These are phyloP conservation scores for Caenorhabditis becei DNA, from an alignment of 2,888 invertebrate species.

Conservation along the genomic window DNA sequence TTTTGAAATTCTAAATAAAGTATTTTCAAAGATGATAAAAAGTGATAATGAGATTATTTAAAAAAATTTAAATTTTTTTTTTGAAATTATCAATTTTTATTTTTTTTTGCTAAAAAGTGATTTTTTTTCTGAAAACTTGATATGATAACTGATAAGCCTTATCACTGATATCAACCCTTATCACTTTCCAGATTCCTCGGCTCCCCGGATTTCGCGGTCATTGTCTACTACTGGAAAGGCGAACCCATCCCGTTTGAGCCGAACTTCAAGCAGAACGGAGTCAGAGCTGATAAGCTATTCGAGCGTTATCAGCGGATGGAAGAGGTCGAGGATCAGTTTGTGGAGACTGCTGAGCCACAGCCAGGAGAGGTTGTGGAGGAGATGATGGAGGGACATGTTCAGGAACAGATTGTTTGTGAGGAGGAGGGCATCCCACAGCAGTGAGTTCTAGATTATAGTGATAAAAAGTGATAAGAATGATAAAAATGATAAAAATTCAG, in stretches of 20 bases:
- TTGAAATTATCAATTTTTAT: too few species aligned
- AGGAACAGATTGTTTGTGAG: not conserved
- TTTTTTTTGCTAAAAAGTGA: too few species aligned
- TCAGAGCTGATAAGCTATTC: conserved; percentile 26
- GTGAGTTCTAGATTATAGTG: too few species aligned
- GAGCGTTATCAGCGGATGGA: conserved; percentile 30
- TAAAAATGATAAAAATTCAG: too few species aligned
- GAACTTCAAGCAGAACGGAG: conserved; percentile 38
- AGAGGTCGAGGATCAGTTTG: conserved; percentile 56
- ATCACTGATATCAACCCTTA: too few species aligned
- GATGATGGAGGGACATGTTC: not conserved
- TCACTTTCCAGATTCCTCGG: conserved; percentile 33
- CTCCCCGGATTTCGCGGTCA: conserved; percentile 62
- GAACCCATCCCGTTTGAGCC: conserved; percentile 63
- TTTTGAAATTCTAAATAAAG: too few species aligned
- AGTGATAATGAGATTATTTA: too few species aligned
- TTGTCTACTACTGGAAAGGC: conserved; percentile 73
- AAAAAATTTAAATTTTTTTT: too few species aligned
- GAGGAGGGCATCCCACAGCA: not conserved
- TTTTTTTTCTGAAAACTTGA: too few species aligned
- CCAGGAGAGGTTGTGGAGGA: not conserved
- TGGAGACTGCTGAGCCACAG: conserved; percentile 17
- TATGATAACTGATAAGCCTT: too few species aligned
- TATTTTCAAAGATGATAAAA: too few species aligned
- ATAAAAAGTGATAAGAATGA: too few species aligned